Conservation (phyloP, 2,888 invertebrate genomes). For the Halictus ligatus region DNA sequence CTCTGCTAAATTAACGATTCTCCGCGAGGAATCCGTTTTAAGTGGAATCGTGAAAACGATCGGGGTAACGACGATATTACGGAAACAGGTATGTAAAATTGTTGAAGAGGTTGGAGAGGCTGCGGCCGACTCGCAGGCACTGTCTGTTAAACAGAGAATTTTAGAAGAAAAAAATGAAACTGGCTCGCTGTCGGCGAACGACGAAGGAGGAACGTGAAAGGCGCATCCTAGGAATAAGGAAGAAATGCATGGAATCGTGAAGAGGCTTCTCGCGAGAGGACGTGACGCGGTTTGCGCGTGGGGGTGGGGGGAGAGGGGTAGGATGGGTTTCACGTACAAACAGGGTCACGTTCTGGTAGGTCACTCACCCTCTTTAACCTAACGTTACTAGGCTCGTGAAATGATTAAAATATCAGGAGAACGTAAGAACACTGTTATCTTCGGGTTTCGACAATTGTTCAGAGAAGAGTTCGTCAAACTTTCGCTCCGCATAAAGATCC, state of each 20-base stretch:
- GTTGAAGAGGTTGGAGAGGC: conserved; percentile 15
- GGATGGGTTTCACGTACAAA: conserved; percentile 34
- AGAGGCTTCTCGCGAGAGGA: conserved; percentile 40
- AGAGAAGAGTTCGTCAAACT: too few relatives aligned
- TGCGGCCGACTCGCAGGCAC: not conserved
- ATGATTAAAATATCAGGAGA: too few relatives aligned
- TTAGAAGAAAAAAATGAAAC: not conserved
- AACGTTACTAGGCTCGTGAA: conserved; percentile 13
- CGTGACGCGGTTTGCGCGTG: conserved; percentile 10
- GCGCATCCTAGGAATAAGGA: conserved; percentile 18
- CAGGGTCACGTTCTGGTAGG: conserved; percentile 60
- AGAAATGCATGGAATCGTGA: conserved; percentile 39
- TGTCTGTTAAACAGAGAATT: not conserved
- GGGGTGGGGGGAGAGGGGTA: not conserved
- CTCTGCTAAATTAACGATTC: conserved; percentile 30
- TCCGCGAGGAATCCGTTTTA: conserved; percentile 2
- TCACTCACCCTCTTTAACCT: conserved; percentile 45
- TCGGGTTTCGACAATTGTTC: too few relatives aligned
- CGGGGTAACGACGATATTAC: conserved; percentile 25
- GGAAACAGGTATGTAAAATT: conserved; percentile 2
- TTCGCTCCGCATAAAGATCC: too few relatives aligned
- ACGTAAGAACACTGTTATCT: too few relatives aligned
- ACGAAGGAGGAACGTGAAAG: conserved; percentile 10
- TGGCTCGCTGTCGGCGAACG: conserved; percentile 17
- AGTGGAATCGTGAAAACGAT: not conserved